phyloP scores from a whole-genome alignment of 2,888 invertebrate species.

The Caradrina kadenii region DNA sequence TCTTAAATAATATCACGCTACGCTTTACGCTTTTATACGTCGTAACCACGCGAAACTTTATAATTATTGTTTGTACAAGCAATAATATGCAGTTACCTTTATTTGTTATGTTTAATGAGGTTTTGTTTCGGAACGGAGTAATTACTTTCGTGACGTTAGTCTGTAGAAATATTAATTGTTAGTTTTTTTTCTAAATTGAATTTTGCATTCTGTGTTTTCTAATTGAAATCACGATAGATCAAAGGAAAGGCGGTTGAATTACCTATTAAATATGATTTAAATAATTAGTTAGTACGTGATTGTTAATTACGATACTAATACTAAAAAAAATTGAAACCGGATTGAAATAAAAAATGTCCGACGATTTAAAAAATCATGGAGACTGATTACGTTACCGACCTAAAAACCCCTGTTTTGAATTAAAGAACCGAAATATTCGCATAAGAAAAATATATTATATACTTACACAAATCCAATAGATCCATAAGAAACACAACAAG shows the following conservation, averaged over 20 bases:
- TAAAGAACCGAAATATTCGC: background rate
- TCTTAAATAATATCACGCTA: constrained; percentile 63
- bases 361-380: background rate
- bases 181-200: background rate
- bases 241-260: too few relatives aligned
- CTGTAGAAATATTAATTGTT: background rate
- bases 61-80: constrained; percentile 50
- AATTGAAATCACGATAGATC: background rate
- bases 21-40: constrained; percentile 53
- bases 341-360: background rate
- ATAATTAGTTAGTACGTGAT: too few relatives aligned
- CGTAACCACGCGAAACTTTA: constrained; percentile 55
- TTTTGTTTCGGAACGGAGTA: constrained; percentile 13
- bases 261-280: too few relatives aligned
- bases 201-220: background rate
- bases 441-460: constrained; percentile 29
- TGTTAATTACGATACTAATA: too few relatives aligned
- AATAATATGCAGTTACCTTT: constrained; percentile 39
- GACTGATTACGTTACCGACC: fast-evolving
- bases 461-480: constrained; percentile 65
- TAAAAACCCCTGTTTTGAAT: background rate
- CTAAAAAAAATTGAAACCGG: too few relatives aligned
- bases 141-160: constrained; percentile 1
- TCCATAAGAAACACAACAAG: constrained; percentile 70
- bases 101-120: constrained; percentile 24